Conservation (phyloP, 2,888 invertebrate species). For the Eristalis intricaria region DNA sequence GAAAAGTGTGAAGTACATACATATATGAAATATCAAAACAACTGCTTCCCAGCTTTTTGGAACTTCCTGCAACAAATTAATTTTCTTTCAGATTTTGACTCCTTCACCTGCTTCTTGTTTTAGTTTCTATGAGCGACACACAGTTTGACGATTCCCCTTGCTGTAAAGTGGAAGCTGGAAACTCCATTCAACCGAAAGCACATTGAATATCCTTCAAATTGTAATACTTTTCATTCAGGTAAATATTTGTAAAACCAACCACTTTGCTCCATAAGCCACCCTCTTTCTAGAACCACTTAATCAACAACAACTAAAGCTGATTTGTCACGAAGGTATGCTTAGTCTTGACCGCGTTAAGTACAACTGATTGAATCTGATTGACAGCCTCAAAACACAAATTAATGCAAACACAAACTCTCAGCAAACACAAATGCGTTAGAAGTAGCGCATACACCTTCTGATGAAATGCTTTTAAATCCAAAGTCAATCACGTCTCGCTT, state of each 20-base stretch:
- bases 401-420: constrained; percentile 8
- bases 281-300: neutral
- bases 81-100: no score
- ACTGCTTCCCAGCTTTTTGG: no score
- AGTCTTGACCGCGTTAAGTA: constrained; percentile 37
- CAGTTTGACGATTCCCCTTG: no score
- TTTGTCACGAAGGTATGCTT: constrained; percentile 33
- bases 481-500: constrained; percentile 41
- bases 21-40: no score
- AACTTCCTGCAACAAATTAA: no score
- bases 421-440: neutral
- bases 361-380: constrained; percentile 49
- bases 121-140: no score
- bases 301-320: constrained; percentile 22
- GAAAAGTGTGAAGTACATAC: no score
- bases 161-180: neutral
- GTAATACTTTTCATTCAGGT: neutral
- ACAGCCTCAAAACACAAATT: constrained; percentile 21
- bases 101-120: no score
- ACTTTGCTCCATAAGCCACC: neutral
- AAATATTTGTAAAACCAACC: neutral
- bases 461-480: constrained; percentile 46
- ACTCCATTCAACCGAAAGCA: neutral
- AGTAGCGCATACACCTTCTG: neutral
- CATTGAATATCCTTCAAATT: neutral